Evolutionary conservation across 2,888 invertebrate genomes (phyloP), one percentile per base, ranked within the genome.

Genomic region (Griposia aprilina): DNA sequence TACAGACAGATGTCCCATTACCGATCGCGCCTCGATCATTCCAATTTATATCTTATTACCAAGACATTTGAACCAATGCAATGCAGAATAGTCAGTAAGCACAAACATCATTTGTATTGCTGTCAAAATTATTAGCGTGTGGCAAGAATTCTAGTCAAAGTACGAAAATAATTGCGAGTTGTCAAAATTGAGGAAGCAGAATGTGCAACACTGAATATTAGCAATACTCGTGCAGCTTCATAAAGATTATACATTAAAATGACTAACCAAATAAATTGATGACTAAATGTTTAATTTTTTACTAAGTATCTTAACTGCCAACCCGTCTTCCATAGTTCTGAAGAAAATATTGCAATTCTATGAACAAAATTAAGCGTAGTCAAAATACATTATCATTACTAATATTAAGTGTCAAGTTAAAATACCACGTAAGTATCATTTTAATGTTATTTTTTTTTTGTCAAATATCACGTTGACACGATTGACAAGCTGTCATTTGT

Each of bases 361-460:
- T 59, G 6, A 66, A 76, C 23, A 70, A 76, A 84, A 68, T 68
- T 60, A 85, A 85, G 70, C 62, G 41, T 82, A 81, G 67, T 77
- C 70, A 84, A 73, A 85, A 62, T 66, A 83, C 72, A 76, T 65
- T 80, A 45, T 62, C 11, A 76, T 65, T 81, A 36, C 17, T 60
- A 57, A 59, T 59, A 68, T 78, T n/a, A n/a, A n/a, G n/a, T 26
- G 60, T 74, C 69, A 63, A 82, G 57, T 48, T 74, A 67, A 26
- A 15, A 23, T 48, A 75, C 41, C 20, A 52, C 59, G 30, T 55
- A 55, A n/a, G 2, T 48, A 48, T 41, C 10, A 62, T n/a, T 50
- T n/a, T 73, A 50, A 71, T 55, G 23, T 69, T 62, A 41, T 36
- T 30, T 7, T 66, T 66, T 59, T 65, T 83, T 50, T 66, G 77